Evolutionary conservation across 2,797 vertebrate species (phyloP).

Genomic region (Chelon auratus): DNA sequence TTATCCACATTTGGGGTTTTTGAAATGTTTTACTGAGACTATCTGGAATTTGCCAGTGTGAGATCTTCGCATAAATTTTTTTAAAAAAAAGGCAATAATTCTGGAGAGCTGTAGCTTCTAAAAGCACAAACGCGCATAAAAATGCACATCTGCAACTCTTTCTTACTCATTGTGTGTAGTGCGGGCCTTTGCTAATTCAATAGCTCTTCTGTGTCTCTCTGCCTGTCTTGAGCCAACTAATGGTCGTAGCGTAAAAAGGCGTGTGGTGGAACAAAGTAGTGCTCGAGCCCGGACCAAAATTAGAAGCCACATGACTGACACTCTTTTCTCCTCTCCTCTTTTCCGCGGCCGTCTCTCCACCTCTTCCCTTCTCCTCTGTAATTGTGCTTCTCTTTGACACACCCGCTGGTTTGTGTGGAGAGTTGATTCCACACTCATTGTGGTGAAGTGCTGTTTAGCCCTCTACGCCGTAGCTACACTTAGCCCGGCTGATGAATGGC

Average conservation of each 20-base stretch:
- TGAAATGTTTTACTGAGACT: neutral
- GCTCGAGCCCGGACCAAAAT: conserved; percentile 68
- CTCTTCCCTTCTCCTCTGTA: conserved; percentile 73
- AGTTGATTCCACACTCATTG: conserved; percentile 74
- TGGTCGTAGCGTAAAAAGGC: conserved; percentile 42
- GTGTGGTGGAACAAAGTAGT: conserved; percentile 52
- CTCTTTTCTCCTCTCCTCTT: conserved; percentile 17
- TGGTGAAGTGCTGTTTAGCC: conserved; percentile 68
- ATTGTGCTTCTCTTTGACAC: conserved; percentile 83
- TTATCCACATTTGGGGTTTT: conserved; percentile 45
- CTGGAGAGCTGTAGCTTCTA: conserved; percentile 3
- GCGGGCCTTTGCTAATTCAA: conserved; percentile 52
- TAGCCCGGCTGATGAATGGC: conserved; percentile 73
- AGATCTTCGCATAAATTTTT: conserved; percentile 10
- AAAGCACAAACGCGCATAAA: conserved; percentile 1
- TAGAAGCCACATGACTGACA: conserved; percentile 67
- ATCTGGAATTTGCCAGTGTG: neutral
- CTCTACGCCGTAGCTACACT: conserved; percentile 52
- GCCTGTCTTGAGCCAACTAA: conserved; percentile 43
- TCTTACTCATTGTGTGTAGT: conserved; percentile 23
- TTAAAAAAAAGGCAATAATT: conserved; percentile 34
- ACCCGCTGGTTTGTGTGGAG: conserved; percentile 77
- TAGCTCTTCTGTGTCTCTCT: conserved; percentile 43
- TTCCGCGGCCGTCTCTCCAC: conserved; percentile 45
- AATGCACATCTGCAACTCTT: neutral